phyloP scores from a whole-genome alignment of 2,888 invertebrate genomes.

The Tricholauxania praeusta region DNA sequence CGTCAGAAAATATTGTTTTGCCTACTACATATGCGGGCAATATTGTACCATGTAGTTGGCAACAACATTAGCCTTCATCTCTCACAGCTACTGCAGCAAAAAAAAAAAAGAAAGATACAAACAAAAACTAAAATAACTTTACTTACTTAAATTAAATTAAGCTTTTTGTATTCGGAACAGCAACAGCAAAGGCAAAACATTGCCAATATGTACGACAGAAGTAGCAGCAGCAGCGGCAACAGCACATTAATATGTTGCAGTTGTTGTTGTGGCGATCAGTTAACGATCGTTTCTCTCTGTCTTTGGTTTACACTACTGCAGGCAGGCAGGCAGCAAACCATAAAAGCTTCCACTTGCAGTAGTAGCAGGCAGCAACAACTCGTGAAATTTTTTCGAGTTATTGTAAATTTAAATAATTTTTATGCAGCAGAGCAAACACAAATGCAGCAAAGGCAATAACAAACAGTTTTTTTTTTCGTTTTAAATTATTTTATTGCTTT shows the following conservation, averaged over 20 bases:
- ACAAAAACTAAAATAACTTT: no score
- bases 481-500: slow-evolving; percentile 1
- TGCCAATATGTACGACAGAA: background rate
- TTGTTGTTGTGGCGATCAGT: slow-evolving; percentile 6
- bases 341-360: slow-evolving; percentile 2
- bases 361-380: background rate
- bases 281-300: slow-evolving; percentile 9
- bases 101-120: no score
- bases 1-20: no score
- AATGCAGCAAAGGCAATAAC: slow-evolving; percentile 3
- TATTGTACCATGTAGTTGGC: background rate
- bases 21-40: no score
- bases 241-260: slow-evolving; percentile 8
- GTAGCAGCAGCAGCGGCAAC: background rate
- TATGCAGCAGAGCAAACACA: slow-evolving; percentile 20
- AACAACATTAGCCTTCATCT: slow-evolving; percentile 2
- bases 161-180: slow-evolving; percentile 23
- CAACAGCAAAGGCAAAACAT: slow-evolving; percentile 3
- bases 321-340: background rate
- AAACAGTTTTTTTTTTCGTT: slow-evolving; percentile 3
- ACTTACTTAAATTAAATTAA: background rate
- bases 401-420: slow-evolving; percentile 15
- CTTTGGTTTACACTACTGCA: background rate
- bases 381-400: slow-evolving; percentile 6
- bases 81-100: background rate